phyloP scores from a whole-genome alignment of 2,797 vertebrate genomes.

The Lophius americanus region DNA sequence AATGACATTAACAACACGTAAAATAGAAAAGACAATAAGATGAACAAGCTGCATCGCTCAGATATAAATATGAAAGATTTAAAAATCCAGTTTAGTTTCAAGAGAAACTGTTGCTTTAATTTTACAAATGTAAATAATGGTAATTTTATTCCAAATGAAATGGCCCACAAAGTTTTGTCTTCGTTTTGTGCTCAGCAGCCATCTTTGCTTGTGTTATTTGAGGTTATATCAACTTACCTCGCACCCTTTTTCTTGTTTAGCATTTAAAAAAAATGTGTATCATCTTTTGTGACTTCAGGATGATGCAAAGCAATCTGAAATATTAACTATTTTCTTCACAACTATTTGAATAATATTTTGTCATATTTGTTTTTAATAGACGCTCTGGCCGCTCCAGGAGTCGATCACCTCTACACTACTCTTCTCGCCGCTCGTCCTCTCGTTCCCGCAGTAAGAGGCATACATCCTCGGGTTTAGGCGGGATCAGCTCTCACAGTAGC shows the following conservation, averaged over 20 bases:
- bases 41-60: background rate
- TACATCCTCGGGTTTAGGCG: constrained; percentile 76
- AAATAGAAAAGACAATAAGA: background rate
- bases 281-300: background rate
- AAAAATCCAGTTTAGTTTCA: background rate
- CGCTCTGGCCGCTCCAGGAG: constrained; percentile 94
- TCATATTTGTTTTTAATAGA: constrained; percentile 69
- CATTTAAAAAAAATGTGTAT: background rate
- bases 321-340: background rate
- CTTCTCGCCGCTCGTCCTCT: constrained; percentile 83
- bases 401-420: constrained; percentile 89
- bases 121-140: background rate
- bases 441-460: constrained; percentile 92
- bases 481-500: constrained; percentile 83
- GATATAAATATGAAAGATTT: background rate
- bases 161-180: constrained; percentile 4
- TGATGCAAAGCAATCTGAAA: background rate
- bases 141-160: background rate
- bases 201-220: background rate
- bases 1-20: background rate
- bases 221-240: background rate
- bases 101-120: background rate
- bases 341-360: too few relatives aligned
- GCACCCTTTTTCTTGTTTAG: background rate
- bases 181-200: background rate